These are phyloP conservation scores for Anniella stebbinsi DNA, from an alignment of 2,797 vertebrate species.

Conservation along the genomic window DNA sequence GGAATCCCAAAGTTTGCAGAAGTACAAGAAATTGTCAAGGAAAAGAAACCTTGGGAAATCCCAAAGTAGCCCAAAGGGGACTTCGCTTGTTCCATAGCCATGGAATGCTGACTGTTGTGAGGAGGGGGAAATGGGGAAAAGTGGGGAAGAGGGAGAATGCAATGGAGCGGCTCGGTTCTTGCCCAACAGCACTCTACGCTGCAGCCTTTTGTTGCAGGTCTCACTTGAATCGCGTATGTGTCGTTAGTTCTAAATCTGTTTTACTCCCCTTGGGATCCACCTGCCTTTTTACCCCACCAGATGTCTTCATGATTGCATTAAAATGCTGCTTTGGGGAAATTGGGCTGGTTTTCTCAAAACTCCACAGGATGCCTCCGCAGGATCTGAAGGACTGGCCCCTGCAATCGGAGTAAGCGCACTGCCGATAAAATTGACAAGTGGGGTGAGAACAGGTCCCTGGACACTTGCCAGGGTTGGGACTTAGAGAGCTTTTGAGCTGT, in stretches of 20 bases:
- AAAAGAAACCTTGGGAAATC: background rate
- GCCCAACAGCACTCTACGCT: background rate
- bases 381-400: background rate
- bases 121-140: background rate
- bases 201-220: too few species aligned
- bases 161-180: background rate
- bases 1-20: background rate
- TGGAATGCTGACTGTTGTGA: background rate
- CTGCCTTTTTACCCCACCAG: background rate
- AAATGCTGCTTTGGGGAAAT: background rate
- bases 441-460: accelerated
- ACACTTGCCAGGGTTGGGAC: background rate
- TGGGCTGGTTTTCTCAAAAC: background rate
- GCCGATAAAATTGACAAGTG: background rate
- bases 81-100: background rate
- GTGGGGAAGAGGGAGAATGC: background rate
- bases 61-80: background rate
- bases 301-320: background rate
- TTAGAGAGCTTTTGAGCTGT: conserved; percentile 2
- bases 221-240: too few species aligned
- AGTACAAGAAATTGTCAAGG: background rate
- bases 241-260: background rate
- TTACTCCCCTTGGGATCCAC: background rate
- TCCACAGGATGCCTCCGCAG: background rate
- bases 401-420: background rate